Evolutionary conservation across 2,797 vertebrate species (phyloP).

Genomic region (Enteromius afrohamiltoni): DNA sequence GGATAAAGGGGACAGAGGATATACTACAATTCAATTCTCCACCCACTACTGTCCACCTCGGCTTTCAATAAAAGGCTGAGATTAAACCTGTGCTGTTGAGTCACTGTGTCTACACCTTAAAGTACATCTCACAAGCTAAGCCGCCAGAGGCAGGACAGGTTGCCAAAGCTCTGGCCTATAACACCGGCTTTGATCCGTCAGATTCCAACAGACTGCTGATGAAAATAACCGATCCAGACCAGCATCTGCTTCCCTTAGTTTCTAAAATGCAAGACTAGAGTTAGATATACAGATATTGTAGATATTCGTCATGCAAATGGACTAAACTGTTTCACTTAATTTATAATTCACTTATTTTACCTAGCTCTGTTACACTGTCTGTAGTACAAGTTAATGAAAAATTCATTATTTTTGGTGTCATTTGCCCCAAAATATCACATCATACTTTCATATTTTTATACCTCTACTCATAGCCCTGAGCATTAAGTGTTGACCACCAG

Average conservation of each 20-base stretch:
- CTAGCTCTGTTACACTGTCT: neutral
- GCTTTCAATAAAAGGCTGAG: conserved; percentile 62
- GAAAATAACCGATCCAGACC: conserved; percentile 20
- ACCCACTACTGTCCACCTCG: conserved; percentile 59
- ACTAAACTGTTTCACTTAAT: neutral
- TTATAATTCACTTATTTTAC: neutral
- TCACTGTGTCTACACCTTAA: conserved; percentile 63
- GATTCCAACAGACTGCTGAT: conserved; percentile 36
- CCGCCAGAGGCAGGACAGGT: conserved; percentile 68
- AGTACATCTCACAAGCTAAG: conserved; percentile 66
- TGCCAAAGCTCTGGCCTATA: conserved; percentile 58
- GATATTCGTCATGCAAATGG: neutral
- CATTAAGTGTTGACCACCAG: neutral
- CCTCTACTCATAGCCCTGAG: neutral
- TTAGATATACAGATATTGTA: neutral
- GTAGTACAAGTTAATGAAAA: neutral
- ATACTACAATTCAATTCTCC: conserved; percentile 33
- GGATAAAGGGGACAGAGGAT: conserved; percentile 25
- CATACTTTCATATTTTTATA: neutral
- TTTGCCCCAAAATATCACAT: neutral
- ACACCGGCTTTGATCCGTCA: conserved; percentile 48
- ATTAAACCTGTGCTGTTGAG: conserved; percentile 66
- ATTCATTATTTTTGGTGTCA: neutral
- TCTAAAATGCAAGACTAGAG: neutral
- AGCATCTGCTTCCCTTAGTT: neutral